Percentiles rank a stretch among this genome's conserved stretches.
Evolutionary conservation across 1,140 invertebrate species (phyloP).

Genomic region (Drosophila seguyi): DNA sequence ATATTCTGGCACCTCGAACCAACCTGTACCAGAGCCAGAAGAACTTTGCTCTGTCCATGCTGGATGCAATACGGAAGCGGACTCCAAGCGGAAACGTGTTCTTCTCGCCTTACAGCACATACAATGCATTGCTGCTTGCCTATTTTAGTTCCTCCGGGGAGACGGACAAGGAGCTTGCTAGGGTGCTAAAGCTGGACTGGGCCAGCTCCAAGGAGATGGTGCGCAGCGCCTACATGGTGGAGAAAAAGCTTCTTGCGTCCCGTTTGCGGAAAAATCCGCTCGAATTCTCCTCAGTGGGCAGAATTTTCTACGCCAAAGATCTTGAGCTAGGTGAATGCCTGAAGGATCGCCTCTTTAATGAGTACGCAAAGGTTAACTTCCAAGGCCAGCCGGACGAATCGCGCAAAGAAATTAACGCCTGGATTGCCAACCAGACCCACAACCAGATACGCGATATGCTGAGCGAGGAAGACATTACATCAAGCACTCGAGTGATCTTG

Average conservation of each 20-base stretch:
- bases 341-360: slow-evolving; percentile 88
- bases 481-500: slow-evolving; percentile 90
- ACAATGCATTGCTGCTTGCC: slow-evolving; percentile 91
- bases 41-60: slow-evolving; percentile 89
- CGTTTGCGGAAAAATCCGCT: slow-evolving; percentile 87
- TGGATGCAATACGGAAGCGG: slow-evolving; percentile 87
- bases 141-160: slow-evolving; percentile 91
- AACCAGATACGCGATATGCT: slow-evolving; percentile 92
- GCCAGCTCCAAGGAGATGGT: slow-evolving; percentile 87
- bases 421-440: slow-evolving; percentile 92
- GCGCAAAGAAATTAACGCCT: slow-evolving; percentile 90
- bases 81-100: slow-evolving; percentile 90
- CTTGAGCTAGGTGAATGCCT: slow-evolving; percentile 88
- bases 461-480: slow-evolving; percentile 87
- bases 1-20: slow-evolving; percentile 28
- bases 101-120: slow-evolving; percentile 94
- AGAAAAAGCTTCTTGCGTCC: slow-evolving; percentile 86
- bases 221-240: slow-evolving; percentile 88
- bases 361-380: slow-evolving; percentile 89
- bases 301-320: slow-evolving; percentile 88
- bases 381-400: slow-evolving; percentile 86
- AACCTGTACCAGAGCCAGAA: slow-evolving; percentile 88
- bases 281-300: slow-evolving; percentile 91
- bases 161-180: slow-evolving; percentile 89
- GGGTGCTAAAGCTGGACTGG: slow-evolving; percentile 86